phyloP scores from a whole-genome alignment of 2,113 vertebrate genomes.

The Lipophrys pholis region DNA sequence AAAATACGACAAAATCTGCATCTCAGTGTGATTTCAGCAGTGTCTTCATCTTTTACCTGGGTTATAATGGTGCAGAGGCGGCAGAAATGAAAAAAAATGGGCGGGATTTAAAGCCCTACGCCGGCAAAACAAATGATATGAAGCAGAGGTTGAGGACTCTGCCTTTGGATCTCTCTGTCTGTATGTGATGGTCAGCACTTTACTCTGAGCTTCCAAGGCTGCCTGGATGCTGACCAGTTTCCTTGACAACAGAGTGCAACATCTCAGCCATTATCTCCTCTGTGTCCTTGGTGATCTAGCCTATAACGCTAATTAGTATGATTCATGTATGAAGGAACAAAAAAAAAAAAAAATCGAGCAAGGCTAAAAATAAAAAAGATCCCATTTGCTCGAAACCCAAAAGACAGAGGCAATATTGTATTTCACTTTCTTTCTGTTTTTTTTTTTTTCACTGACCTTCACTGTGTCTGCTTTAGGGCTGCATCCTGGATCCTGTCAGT shows the following conservation, averaged over 20 bases:
- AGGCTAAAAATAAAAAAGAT: background rate
- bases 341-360: conserved; percentile 17
- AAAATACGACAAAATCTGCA: background rate
- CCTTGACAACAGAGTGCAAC: conserved; percentile 75
- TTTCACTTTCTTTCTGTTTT: conserved; percentile 14
- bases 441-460: conserved; percentile 51
- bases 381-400: conserved; percentile 17
- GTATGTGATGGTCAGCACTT: conserved; percentile 30
- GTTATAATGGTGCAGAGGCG: background rate
- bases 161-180: background rate
- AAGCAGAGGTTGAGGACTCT: conserved; percentile 1
- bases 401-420: conserved; percentile 27
- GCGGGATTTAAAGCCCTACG: background rate
- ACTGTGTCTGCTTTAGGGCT: conserved; percentile 29
- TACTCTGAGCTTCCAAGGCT: conserved; percentile 38
- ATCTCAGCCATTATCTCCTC: conserved; percentile 53
- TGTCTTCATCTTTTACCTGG: background rate
- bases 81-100: background rate
- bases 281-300: conserved; percentile 60
- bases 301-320: conserved; percentile 41
- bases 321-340: conserved; percentile 51
- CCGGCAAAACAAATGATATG: background rate
- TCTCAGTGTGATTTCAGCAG: background rate
- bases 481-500: conserved; percentile 56
- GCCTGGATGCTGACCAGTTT: conserved; percentile 52